Base-by-base conservation (phyloP, 1,140 invertebrate species). In the Diorhabda elongata region DNA sequence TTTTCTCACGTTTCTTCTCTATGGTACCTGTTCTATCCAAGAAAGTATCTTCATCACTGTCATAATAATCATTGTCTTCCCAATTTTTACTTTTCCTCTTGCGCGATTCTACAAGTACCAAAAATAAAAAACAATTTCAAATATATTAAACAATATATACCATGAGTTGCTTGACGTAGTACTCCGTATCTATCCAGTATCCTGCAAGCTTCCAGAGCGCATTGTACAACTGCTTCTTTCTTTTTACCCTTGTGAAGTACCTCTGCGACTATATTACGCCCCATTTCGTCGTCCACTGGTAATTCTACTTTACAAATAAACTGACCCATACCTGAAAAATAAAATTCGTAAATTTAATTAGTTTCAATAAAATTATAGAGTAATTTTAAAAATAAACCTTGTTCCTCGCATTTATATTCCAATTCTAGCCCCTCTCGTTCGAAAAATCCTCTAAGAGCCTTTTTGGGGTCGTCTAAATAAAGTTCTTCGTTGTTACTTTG, bases 31-130 rank as follows among this genome's bases (percentile, higher is more conserved):
- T 99, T 75, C 97, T 84, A 82, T 99, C 98, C 63, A 97, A 85
- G 83, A 94, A 99, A 11, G 92, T 92, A 81, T 99, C 98, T 70
- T 99, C 97, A 80, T 99, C 97, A n/a, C 93, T 96, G 77, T 97
- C 94, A 81, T 97, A 97, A 80, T 86, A 98, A 83, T 98, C 95
- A 79, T 96, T 90, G 52, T 94, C 93, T 78, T 91, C 90, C 91
- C 91, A 92, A 76, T 93, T 90, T 70, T 87, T 86, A n/a, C 82
- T 78, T 78, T 92, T 93, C 5, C 89, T 83, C 66, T 91, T 90
- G 72, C 87, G 81, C 52, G 90, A 85, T 74, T 90, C 86, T 88
- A 69, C 44, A 79, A 78, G 73, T 69, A 61, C 58, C 26, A 26
- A 45, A 61, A 11, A 56, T 8, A 42, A 69, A 41, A 9, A 26